Conservation (phyloP, 2,888 invertebrate species). For the Catocala sponsa region DNA sequence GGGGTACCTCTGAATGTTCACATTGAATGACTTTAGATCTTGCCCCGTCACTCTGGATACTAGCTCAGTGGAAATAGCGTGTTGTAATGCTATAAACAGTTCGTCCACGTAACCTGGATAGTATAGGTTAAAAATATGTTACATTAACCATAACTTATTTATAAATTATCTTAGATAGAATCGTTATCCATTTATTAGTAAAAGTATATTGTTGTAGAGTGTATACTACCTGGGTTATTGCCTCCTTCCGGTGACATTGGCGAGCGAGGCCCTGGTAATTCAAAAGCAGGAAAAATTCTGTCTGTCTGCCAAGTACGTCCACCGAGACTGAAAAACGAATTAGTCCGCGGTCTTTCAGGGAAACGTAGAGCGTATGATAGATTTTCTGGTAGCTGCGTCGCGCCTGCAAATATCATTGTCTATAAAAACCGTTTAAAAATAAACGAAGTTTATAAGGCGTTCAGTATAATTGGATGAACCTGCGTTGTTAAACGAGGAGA, state of each 20-base stretch:
- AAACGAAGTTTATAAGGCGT: too few species aligned
- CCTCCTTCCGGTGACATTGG: conserved; percentile 80
- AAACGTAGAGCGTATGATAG: conserved; percentile 89
- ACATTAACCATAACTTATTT: too few species aligned
- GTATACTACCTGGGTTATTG: conserved; percentile 87
- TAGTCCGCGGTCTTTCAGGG: conserved; percentile 88
- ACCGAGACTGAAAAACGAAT: conserved; percentile 66
- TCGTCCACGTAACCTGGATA: conserved; percentile 77
- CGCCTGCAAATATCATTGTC: conserved; percentile 55
- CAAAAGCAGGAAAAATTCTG: conserved; percentile 89
- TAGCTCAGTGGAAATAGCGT: conserved; percentile 74
- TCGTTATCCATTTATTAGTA: too few species aligned
- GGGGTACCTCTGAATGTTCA: conserved; percentile 90
- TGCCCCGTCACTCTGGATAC: conserved; percentile 65
- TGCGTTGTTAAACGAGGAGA: too few species aligned
- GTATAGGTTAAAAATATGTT: neutral
- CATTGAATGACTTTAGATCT: conserved; percentile 62
- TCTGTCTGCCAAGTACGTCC: conserved; percentile 90
- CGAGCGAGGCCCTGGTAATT: conserved; percentile 91
- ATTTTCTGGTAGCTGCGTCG: conserved; percentile 74
- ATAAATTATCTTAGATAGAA: too few species aligned
- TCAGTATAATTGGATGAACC: too few species aligned
- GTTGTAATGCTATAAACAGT: conserved; percentile 79
- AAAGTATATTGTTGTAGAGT: too few species aligned
- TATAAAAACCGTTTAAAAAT: too few species aligned